A percentile compares a stretch with the other conserved stretches of the same genome.
Evolutionary conservation across 2,888 invertebrate genomes (phyloP).

Genomic region (Eilema griseolum): DNA sequence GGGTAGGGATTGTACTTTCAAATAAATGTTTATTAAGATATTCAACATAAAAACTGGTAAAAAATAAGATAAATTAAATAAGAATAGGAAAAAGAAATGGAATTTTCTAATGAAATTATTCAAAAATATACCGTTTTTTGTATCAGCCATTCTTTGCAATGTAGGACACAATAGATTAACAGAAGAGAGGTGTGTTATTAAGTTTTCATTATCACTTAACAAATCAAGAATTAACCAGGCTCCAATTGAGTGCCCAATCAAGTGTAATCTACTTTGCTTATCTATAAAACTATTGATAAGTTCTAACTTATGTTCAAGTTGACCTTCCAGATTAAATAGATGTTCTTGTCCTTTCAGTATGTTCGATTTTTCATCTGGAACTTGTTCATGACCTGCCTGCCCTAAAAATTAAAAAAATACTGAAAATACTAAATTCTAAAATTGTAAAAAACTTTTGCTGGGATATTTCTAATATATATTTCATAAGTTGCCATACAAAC

Average conservation of each 20-base stretch:
- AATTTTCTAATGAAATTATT: conserved; percentile 86
- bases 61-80: conserved; percentile 73
- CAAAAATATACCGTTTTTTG: conserved; percentile 91
- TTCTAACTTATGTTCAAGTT: conserved; percentile 92
- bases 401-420: conserved; percentile 88
- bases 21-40: conserved; percentile 86
- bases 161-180: conserved; percentile 95
- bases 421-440: no score
- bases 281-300: conserved; percentile 93
- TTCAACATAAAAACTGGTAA: conserved; percentile 85
- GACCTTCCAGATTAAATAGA: conserved; percentile 92
- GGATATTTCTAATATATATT: no score
- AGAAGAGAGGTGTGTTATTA: conserved; percentile 87
- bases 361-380: conserved; percentile 80
- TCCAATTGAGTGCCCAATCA: conserved; percentile 97
- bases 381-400: conserved; percentile 90
- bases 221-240: conserved; percentile 93
- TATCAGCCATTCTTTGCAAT: conserved; percentile 92
- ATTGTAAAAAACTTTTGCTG: no score
- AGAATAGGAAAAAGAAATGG: conserved; percentile 65
- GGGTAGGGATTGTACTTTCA: conserved; percentile 84
- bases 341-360: conserved; percentile 84
- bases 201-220: conserved; percentile 85
- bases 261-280: conserved; percentile 90
- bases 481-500: no score